These are phyloP conservation scores for Parazoanthus darwini DNA, from an alignment of 92 coral and sea anemone species.

Conservation along the genomic window DNA sequence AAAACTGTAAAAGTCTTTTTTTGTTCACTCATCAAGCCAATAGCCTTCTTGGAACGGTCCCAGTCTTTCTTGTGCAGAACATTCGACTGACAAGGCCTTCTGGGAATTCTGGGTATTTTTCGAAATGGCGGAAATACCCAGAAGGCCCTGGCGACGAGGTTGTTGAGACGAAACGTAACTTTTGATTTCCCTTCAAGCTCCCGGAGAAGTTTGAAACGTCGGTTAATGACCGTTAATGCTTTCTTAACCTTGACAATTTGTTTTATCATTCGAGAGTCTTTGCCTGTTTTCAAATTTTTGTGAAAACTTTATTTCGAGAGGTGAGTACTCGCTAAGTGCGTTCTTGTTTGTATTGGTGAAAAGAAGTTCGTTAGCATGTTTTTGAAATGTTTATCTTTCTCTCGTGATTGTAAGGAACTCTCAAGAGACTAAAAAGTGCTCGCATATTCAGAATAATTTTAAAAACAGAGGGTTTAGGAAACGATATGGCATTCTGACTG, in stretches of 20 bases:
- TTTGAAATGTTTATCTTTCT: slow-evolving; percentile 14
- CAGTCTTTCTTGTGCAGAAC: too few species aligned
- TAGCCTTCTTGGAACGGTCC: too few species aligned
- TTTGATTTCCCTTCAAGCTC: too few species aligned
- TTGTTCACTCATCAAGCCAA: too few species aligned
- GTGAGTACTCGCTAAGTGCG: neutral
- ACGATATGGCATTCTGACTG: too few species aligned
- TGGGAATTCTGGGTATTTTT: too few species aligned
- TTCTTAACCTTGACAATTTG: neutral
- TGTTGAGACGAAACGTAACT: too few species aligned
- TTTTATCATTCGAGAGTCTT: neutral
- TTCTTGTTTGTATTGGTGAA: slow-evolving; percentile 7
- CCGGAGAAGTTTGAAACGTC: slow-evolving; percentile 3
- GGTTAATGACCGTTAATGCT: neutral
- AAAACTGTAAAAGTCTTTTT: too few species aligned
- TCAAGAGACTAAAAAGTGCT: slow-evolving; percentile 16
- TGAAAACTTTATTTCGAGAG: neutral
- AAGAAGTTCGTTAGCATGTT: slow-evolving; percentile 21
- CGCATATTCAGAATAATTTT: neutral
- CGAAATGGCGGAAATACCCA: too few species aligned
- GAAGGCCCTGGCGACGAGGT: too few species aligned
- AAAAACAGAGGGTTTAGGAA: neutral
- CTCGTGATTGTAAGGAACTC: neutral
- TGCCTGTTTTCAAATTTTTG: neutral
- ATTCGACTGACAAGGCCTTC: too few species aligned